A percentile compares a stretch with the other conserved stretches of the same genome.
Conservation (phyloP, 2,113 vertebrate species). For the Rostratula benghalensis region DNA sequence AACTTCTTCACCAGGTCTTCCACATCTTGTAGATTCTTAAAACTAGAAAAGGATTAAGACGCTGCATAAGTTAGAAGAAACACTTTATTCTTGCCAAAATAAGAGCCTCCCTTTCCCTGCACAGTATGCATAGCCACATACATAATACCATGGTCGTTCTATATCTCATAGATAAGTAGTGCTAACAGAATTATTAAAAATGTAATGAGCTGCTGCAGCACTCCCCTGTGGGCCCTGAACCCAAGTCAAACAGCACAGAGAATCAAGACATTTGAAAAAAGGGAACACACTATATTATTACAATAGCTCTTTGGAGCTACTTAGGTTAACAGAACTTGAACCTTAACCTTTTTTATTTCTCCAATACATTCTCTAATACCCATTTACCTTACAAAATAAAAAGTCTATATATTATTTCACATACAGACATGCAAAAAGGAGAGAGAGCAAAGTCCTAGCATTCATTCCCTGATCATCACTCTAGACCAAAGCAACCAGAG, state of each 20-base stretch:
- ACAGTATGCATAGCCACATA: neutral
- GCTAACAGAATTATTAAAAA: neutral
- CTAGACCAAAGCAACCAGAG: neutral
- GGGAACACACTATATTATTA: neutral
- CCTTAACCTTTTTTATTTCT: neutral
- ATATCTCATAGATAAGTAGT: neutral
- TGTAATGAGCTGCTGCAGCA: neutral
- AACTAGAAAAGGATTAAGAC: neutral
- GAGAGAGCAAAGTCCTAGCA: neutral
- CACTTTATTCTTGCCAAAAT: neutral
- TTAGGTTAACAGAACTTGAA: neutral
- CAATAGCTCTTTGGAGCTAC: neutral
- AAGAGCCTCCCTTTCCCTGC: neutral
- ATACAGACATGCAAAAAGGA: neutral
- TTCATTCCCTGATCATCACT: neutral
- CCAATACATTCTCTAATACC: neutral
- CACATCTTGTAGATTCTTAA: neutral
- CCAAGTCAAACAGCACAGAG: neutral
- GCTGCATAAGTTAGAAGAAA: neutral
- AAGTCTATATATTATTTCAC: neutral
- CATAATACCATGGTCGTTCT: rapidly evolving
- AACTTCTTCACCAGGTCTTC: neutral
- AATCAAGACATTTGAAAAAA: neutral
- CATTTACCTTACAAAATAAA: neutral
- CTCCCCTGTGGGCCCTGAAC: conserved; percentile 60